phyloP scores from a whole-genome alignment of 2,797 vertebrate species.

The Tiaroga cobitis region DNA sequence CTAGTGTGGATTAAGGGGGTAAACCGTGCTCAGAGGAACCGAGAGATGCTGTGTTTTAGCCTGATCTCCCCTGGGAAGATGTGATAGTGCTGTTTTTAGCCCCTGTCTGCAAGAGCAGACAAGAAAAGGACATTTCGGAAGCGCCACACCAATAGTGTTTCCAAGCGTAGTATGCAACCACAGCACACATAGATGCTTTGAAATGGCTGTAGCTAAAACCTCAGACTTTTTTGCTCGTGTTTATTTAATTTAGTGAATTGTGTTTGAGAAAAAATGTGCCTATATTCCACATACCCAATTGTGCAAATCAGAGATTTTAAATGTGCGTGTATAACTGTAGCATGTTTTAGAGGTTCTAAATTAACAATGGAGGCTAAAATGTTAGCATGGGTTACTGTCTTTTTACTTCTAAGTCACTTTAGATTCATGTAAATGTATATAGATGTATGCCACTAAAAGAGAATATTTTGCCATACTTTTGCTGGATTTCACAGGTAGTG shows the following conservation, averaged over 20 bases:
- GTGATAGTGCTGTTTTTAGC: conserved; percentile 47
- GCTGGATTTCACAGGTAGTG: no score
- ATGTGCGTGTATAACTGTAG: neutral
- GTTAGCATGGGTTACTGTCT: neutral
- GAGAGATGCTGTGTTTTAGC: conserved; percentile 21
- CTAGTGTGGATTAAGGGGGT: conserved; percentile 2
- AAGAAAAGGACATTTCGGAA: conserved; percentile 16
- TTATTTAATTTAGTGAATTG: neutral
- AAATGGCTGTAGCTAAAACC: neutral
- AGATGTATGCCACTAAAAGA: neutral
- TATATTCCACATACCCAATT: neutral
- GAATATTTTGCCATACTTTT: neutral
- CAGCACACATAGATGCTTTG: neutral
- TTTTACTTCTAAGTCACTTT: neutral
- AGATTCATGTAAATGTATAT: neutral
- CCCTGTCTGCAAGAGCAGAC: conserved; percentile 39
- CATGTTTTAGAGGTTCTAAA: neutral
- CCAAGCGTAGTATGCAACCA: neutral
- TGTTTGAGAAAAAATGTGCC: neutral
- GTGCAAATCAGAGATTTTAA: neutral
- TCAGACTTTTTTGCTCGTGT: neutral
- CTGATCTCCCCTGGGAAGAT: conserved; percentile 23
- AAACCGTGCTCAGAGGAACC: conserved; percentile 16
- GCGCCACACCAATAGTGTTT: neutral
- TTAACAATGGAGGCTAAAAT: neutral